Evolutionary conservation across 2,113 vertebrate genomes (phyloP), one percentile per base, ranked within the genome.

Genomic region (Atractosteus spatula): DNA sequence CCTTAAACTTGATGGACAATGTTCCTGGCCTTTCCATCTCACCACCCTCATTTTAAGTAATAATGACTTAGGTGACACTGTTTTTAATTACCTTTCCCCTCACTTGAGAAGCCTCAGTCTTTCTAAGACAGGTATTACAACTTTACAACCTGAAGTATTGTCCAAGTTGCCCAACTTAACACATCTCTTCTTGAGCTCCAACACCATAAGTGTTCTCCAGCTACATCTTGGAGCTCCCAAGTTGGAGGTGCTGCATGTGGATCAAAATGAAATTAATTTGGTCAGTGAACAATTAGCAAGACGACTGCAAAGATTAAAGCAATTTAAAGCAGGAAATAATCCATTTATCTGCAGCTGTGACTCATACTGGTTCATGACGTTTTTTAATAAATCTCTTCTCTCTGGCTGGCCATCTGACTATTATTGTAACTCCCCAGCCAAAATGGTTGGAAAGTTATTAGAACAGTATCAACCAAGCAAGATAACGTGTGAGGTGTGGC

Each of bases 311-410:
- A 64, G 44, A 3, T 74, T 89, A n/a, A 71, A 62, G 67, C 71
- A 63, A 51, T 64, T 89, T 5, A 85, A 82, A 73, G 87, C 76
- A 13, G 82, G 83, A 16, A 73, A 68, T 71, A 89, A 88, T 3
- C 86, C 87, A 3, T 89, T 88, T 29, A 76, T 74, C 71, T 90
- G 88, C 44, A 80, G 74, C 0, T 87, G 88, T 68, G 83, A 90
- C 71, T 80, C 81, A 3, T 72, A 82, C 75, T 90, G 88, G 87
- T 86, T 90, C 51, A 17, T 82, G 11, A 79, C 65, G 5, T 56
- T 3, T 7, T 55, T 85, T 4, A 86, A 89, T 74, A 90, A 88
- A 56, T 78, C 81, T 12, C 45, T 84, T 62, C 77, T 89, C 4
- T 47, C n/a, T 44, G 84, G 87, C 62, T 90, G 88, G 85, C 86